phyloP scores from a whole-genome alignment of 2,113 vertebrate species.

The Thinocorus orbignyianus region DNA sequence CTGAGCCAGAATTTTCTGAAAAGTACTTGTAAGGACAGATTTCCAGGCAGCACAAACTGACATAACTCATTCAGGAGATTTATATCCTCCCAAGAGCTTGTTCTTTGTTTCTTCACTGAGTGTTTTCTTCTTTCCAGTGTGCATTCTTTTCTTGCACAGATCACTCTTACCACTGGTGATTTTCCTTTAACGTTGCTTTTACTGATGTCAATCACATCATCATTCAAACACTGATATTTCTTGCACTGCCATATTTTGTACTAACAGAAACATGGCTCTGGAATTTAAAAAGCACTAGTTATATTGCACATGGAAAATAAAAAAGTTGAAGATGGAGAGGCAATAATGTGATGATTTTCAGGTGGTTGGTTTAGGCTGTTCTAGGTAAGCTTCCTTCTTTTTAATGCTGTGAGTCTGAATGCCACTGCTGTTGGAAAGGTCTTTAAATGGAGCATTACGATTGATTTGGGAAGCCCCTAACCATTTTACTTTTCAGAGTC shows the following conservation, averaged over 20 bases:
- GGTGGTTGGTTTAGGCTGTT: not conserved
- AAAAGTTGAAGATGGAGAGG: not conserved
- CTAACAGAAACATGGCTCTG: not conserved
- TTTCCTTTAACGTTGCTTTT: not conserved
- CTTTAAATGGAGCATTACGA: not conserved
- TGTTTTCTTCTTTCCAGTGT: not conserved
- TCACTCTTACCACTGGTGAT: not conserved
- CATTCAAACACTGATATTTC: not conserved
- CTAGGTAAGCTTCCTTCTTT: not conserved
- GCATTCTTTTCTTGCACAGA: slow-evolving; percentile 37
- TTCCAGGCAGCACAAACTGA: not conserved
- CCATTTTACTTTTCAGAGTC: not conserved
- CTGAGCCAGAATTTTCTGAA: slow-evolving; percentile 36
- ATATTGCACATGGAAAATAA: not conserved
- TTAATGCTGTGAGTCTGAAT: not conserved
- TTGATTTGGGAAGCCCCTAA: not conserved
- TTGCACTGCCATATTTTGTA: not conserved
- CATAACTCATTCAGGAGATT: not conserved
- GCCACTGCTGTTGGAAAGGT: not conserved
- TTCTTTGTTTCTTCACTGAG: not conserved
- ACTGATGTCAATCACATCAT: not conserved
- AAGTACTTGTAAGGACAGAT: not conserved
- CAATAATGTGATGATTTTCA: not conserved
- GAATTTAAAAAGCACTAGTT: not conserved
- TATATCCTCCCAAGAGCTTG: not conserved